Evolutionary conservation across 1,140 invertebrate genomes (phyloP), one percentile per base, ranked within the genome.

Genomic region (Caenorhabditis inopinata): DNA sequence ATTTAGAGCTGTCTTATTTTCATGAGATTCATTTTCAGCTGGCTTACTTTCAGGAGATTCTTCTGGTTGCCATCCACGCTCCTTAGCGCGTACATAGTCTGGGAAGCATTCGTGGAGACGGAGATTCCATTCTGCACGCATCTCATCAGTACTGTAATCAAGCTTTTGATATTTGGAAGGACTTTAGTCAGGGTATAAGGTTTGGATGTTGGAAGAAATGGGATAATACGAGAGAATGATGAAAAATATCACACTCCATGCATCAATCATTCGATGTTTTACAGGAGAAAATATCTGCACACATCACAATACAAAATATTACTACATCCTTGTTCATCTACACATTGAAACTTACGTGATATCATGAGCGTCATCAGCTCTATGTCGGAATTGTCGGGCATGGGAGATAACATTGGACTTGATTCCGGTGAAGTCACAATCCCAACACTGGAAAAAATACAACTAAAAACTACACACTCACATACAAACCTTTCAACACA

Each of bases 351-450:
- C 76, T 77, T 77, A 77, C 76, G 78, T 79, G 23, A 79, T 79
- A 38, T 79, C 78, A 18, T 68, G 25, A 23, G 78, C 78, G 27
- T 79, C 78, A 14, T 79, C 78, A 5, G 35, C 58, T 2, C 68
- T 35, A 18, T 79, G 78, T 12, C 78, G 51, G 23, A 62, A 68
- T 45, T 79, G 78, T 45, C 78, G 48, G n/a, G 78, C 78, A 45
- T 79, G 78, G 18, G 51, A 68, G 35, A 79, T 62, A 5, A 79
- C 78, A 25, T 79, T 79, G 3, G 51, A 68, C 25, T 79, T 79
- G 12, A 79, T 79, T 35, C 78, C 78, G 47, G 58, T 79, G 78
- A 79, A 79, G 35, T 79, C 78, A 35, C 78, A 79, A 45, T 79
- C 78, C 51, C 38, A 79, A 38, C 78, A 79, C 73, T 75, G 48